Percentiles rank a stretch among this genome's conserved stretches.
Conservation (phyloP, 2,113 vertebrate genomes). For the Canis aureus region DNA sequence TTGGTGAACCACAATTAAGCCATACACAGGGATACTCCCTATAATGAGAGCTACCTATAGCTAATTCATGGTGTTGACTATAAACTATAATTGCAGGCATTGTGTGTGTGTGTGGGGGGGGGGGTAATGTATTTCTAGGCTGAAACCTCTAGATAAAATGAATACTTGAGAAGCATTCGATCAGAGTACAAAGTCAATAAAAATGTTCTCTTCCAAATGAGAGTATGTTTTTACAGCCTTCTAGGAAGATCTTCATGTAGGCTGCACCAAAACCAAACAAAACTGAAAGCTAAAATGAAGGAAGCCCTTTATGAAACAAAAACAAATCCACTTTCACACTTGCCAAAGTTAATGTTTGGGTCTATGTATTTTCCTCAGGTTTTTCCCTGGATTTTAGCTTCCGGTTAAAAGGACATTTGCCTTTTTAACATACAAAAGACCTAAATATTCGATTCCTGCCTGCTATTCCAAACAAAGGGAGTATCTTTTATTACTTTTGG, state of each 20-base stretch:
- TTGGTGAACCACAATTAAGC: neutral
- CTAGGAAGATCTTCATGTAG: neutral
- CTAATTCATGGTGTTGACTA: neutral
- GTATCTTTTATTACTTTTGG: neutral
- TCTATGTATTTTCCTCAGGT: neutral
- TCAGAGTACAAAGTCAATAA: neutral
- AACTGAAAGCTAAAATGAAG: neutral
- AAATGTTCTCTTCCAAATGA: constrained; percentile 7
- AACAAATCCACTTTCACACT: neutral
- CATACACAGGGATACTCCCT: neutral
- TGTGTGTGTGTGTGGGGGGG: neutral
- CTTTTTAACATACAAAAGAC: neutral
- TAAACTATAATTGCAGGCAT: neutral
- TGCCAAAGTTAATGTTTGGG: neutral
- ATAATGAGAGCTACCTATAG: neutral
- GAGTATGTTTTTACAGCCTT: neutral
- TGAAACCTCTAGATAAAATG: neutral
- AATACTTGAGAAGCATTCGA: neutral
- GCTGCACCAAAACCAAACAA: neutral
- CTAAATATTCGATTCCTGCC: neutral
- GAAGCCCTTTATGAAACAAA: neutral
- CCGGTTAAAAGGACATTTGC: neutral
- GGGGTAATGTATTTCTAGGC: neutral
- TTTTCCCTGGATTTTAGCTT: neutral
- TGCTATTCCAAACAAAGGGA: neutral